Conservation (phyloP, 1,140 invertebrate genomes). For the Notospermus geniculatus region DNA sequence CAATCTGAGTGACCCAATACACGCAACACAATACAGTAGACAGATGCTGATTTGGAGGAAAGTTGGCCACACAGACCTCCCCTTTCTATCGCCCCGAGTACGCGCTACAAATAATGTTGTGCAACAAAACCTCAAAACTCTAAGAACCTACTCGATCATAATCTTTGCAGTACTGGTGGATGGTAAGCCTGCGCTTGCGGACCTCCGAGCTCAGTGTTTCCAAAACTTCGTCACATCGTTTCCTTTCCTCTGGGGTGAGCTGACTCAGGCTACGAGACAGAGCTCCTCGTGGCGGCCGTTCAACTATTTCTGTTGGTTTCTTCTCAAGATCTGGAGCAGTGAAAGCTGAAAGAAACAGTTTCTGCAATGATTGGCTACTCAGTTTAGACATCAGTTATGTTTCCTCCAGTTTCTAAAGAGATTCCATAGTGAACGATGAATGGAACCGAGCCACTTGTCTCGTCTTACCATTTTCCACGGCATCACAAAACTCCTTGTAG, state of each 20-base stretch:
- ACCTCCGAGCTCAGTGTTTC: slow-evolving; percentile 43
- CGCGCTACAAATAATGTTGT: too few relatives aligned
- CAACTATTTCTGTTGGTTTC: slow-evolving; percentile 49
- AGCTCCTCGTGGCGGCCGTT: slow-evolving; percentile 45
- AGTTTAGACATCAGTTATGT: not conserved
- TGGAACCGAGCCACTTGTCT: not conserved
- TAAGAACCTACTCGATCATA: slow-evolving; percentile 48
- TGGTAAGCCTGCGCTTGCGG: slow-evolving; percentile 41
- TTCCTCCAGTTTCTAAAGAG: not conserved
- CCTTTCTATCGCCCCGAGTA: too few relatives aligned
- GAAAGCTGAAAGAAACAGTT: slow-evolving; percentile 43
- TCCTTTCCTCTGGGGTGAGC: slow-evolving; percentile 42
- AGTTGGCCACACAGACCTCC: too few relatives aligned
- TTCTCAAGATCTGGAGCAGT: slow-evolving; percentile 54
- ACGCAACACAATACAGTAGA: too few relatives aligned
- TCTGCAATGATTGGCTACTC: too few relatives aligned
- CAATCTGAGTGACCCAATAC: too few relatives aligned
- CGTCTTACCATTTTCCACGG: slow-evolving; percentile 53
- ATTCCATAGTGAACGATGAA: not conserved
- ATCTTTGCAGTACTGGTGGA: slow-evolving; percentile 56
- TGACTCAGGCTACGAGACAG: slow-evolving; percentile 37
- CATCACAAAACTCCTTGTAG: slow-evolving; percentile 54
- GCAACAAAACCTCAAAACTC: too few relatives aligned
- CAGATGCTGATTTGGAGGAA: too few relatives aligned
- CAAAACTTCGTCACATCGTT: slow-evolving; percentile 35